Base-by-base conservation (phyloP, 2,888 invertebrate species). In the Sussaba pulchella region DNA sequence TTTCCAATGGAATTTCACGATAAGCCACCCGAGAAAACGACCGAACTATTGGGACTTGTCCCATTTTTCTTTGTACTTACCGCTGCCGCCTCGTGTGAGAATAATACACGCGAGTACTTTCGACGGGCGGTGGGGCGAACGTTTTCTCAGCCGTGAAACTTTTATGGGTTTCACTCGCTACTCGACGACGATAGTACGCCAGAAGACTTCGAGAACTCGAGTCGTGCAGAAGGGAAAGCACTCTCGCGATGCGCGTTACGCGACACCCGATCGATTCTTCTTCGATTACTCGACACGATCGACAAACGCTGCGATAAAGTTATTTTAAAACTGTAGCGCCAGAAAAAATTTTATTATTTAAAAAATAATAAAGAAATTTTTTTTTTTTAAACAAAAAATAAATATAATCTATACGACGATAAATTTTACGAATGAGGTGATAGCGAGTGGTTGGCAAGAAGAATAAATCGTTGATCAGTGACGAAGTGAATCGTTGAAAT, bases 161-260 rank as follows among this genome's bases (percentile, higher is more conserved):
- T 67, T 76, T 78, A 71, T 81, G 82, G 63, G 63, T 84, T 83
- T 83, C 81, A 82, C 83, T 80, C 69, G 76, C 66, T 39, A 9
- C 39, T 43, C 47, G 47, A 26, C 52, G 45, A 59, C 64, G 43
- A n/a, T 63, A 43, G 76, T 70, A 72, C 39, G 61, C 47, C 85
- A 84, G 81, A 85, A 69, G 81, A 69, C 81, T 78, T 64, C 52
- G 73, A 54, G 82, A 76, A 74, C 74, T 83, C 82, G 83, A 77
- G 78, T 74, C 63, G 83, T 78, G 66, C 76, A 63, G 66, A 82
- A 61, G 80, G 59, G 72, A 83, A 83, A 80, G 78, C 78, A 59
- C 17, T 52, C 31, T 12, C 70, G 71, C 19, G 31, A 79, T 76
- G 80, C 75, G 80, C 67, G 67, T 59, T 59, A 75, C 59, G 69